Conservation (phyloP, 2,113 vertebrate genomes). For the Ceuthmochares aereus region DNA sequence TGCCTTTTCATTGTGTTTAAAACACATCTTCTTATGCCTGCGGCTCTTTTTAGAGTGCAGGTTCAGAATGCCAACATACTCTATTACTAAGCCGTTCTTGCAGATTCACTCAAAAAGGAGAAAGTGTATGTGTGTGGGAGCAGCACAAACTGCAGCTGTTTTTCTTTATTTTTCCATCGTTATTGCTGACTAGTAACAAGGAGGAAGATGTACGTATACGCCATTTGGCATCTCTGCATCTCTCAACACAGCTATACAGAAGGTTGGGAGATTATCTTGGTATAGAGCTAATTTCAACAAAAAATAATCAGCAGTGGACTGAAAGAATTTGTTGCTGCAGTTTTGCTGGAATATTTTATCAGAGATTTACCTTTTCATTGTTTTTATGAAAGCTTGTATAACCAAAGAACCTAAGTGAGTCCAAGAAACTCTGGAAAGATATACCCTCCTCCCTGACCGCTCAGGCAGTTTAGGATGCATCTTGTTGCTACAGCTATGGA, state of each 20-base stretch:
- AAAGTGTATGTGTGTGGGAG: neutral
- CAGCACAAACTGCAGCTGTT: conserved; percentile 4
- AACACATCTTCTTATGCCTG: neutral
- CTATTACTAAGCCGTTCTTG: neutral
- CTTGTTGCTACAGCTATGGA: neutral
- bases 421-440: neutral
- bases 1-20: neutral
- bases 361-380: neutral
- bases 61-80: neutral
- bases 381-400: neutral
- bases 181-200: neutral
- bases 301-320: neutral
- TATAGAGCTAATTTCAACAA: neutral
- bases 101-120: neutral
- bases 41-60: neutral
- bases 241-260: neutral
- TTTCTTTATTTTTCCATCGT: neutral
- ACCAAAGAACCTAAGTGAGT: neutral
- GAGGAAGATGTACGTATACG: neutral
- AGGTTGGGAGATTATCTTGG: neutral
- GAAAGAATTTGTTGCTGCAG: neutral
- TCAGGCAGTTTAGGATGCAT: neutral
- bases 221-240: neutral
- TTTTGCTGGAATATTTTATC: neutral
- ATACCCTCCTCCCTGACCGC: neutral